Conservation (phyloP, 2,113 vertebrate species). For the Phocoena sinus region DNA sequence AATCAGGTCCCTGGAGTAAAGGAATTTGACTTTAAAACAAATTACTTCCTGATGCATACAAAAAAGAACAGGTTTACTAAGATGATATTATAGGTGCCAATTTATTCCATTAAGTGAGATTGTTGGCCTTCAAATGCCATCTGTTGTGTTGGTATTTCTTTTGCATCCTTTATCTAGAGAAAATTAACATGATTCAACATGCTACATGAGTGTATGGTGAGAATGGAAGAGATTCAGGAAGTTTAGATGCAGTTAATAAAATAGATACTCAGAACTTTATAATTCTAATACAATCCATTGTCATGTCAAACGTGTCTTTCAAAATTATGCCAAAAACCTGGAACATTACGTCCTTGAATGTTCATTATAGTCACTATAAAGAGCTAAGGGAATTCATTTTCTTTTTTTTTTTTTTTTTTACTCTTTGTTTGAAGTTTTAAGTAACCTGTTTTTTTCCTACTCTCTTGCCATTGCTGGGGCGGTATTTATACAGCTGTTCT, state of each 20-base stretch:
- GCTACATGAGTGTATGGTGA: neutral
- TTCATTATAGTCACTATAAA: neutral
- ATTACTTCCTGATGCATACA: neutral
- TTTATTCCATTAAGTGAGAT: neutral
- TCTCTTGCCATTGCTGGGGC: neutral
- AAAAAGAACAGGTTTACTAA: neutral
- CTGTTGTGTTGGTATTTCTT: neutral
- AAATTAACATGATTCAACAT: neutral
- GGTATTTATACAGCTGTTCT: slow-evolving; percentile 73
- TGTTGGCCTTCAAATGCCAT: neutral
- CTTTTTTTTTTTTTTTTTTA: neutral
- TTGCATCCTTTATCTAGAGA: slow-evolving; percentile 16
- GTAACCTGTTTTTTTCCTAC: slow-evolving; percentile 51
- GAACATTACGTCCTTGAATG: slow-evolving; percentile 15
- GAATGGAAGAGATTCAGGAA: neutral
- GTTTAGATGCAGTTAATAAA: slow-evolving; percentile 43
- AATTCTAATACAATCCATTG: slow-evolving; percentile 12
- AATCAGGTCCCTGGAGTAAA: neutral
- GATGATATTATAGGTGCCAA: neutral
- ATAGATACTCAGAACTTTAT: neutral
- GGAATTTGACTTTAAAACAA: too few relatives aligned
- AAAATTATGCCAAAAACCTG: slow-evolving; percentile 38
- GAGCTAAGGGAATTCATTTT: slow-evolving; percentile 32
- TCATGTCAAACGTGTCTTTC: slow-evolving; percentile 56
- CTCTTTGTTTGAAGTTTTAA: slow-evolving; percentile 65